Base-by-base conservation (phyloP, 2,797 vertebrate species). In the Scomberomorus guttatus region DNA sequence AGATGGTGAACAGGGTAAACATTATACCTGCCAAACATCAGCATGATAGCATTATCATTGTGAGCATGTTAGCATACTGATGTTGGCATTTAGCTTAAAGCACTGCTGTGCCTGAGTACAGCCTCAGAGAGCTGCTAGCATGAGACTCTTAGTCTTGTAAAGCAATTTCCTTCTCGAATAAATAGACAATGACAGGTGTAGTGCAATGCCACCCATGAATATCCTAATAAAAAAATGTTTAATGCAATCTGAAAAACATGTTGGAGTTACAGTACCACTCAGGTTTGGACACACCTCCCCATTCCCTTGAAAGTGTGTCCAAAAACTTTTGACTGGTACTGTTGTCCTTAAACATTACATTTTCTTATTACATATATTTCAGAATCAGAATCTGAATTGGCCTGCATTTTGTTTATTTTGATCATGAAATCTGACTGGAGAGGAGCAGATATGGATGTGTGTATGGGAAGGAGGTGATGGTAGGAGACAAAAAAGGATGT, bases 361-460 rank as follows among this genome's bases (percentile, higher is more conserved):
- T 15, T 4, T 50, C 46, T 50, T 50, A 50, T 20, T 20, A 18
- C 17, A 50, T 50, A 18, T 20, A 20, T 50, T 18, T 50, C 18
- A 50, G 18, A 48, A 48, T 18, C 17, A 48, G 17, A 37, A 37
- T 37, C 11, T 2, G n/a, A 42, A 42, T 42, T 42, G 13, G n/a
- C 44, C 24, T 29, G 46, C 32, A 52, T 5, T 42, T 29, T 3
- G 15, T 52, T 67, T 73, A 42, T 24, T 18, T 44, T 25, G 22
- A 46, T 14, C 0, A 34, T 46, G 5, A 25, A 68, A 46, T 68
- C n/a, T 68, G 17, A 60, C 32, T 29, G 27, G 54, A 39, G 64
- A 11, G 58, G 52, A 52, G 42, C 62, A 48, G 57, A 62, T 51
- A 63, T 68, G 50, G 52, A 60, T 46, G 57, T 79, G 34, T 61